Percentiles rank a stretch among this genome's conserved stretches.
phyloP scores from a whole-genome alignment of 2,888 invertebrate species.

The Xestia c-nigrum region DNA sequence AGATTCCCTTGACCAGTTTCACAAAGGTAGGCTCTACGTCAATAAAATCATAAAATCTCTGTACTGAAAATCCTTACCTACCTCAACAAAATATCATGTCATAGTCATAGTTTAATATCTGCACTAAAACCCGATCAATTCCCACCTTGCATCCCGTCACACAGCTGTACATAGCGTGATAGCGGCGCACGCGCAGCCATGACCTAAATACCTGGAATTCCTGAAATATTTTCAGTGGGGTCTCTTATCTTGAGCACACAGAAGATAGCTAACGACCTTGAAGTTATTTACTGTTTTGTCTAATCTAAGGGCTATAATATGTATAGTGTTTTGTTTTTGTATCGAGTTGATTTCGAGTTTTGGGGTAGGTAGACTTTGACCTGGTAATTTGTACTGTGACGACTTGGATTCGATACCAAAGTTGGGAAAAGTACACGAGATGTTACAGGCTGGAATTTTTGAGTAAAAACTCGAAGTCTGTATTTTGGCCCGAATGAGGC shows the following conservation, averaged over 20 bases:
- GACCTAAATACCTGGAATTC: conserved; percentile 56
- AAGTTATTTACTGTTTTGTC: conserved; percentile 9
- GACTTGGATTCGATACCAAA: neutral
- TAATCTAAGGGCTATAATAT: conserved; percentile 5
- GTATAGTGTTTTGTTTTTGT: neutral
- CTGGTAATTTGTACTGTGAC: neutral
- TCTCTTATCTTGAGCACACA: conserved; percentile 53
- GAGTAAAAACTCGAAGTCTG: neutral
- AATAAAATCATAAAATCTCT: neutral
- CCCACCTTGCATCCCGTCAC: conserved; percentile 15
- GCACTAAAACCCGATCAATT: neutral
- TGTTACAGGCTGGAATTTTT: neutral
- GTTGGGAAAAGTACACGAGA: neutral
- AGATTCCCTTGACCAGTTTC: neutral
- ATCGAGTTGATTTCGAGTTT: neutral
- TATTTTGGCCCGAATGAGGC: neutral
- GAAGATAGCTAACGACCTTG: conserved; percentile 47
- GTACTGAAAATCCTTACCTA: neutral
- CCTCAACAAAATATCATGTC: neutral
- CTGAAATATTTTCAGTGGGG: conserved; percentile 52
- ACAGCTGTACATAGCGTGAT: neutral
- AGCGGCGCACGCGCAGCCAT: conserved; percentile 16
- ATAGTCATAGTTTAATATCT: conserved; percentile 1
- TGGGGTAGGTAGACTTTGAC: neutral
- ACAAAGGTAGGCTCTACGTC: neutral